Evolutionary conservation across 2,888 invertebrate genomes (phyloP).

Genomic region (Notocelia uddmanniana): DNA sequence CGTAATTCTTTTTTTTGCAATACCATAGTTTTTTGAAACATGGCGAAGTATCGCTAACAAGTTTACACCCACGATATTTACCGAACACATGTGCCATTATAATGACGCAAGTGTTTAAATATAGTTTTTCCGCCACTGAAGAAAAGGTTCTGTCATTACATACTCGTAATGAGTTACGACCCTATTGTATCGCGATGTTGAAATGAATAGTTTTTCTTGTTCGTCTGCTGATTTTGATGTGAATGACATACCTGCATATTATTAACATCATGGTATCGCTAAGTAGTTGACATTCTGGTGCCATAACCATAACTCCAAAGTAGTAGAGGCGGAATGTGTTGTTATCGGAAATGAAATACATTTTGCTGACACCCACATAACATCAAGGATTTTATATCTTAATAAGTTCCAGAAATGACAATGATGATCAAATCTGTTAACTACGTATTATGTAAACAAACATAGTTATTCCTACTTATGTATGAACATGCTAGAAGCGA

Average conservation of each 20-base stretch:
- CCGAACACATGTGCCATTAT: conserved; percentile 41
- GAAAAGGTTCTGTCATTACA: conserved; percentile 61
- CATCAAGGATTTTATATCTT: conserved; percentile 52
- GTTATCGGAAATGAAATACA: conserved; percentile 19
- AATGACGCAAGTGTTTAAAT: conserved; percentile 45
- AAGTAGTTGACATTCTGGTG: conserved; percentile 15
- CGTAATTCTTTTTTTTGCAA: conserved; percentile 43
- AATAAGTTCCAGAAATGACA: conserved; percentile 49
- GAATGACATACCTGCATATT: conserved; percentile 25
- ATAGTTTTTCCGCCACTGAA: conserved; percentile 56
- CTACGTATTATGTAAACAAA: neutral
- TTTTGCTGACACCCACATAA: conserved; percentile 15
- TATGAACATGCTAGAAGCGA: neutral
- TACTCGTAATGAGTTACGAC: conserved; percentile 54
- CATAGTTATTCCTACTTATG: neutral
- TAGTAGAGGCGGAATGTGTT: conserved; percentile 6
- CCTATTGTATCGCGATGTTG: conserved; percentile 17
- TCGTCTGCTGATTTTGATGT: conserved; percentile 37
- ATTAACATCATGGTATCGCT: conserved; percentile 19
- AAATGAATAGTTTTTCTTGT: conserved; percentile 5
- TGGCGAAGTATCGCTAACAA: conserved; percentile 35
- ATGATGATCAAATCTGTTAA: conserved; percentile 16
- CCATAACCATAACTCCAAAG: conserved; percentile 11
- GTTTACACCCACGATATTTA: conserved; percentile 41
- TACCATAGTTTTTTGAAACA: conserved; percentile 32